These are phyloP conservation scores for Python bivittatus DNA, from an alignment of 2,113 vertebrate genomes.

Conservation along the genomic window DNA sequence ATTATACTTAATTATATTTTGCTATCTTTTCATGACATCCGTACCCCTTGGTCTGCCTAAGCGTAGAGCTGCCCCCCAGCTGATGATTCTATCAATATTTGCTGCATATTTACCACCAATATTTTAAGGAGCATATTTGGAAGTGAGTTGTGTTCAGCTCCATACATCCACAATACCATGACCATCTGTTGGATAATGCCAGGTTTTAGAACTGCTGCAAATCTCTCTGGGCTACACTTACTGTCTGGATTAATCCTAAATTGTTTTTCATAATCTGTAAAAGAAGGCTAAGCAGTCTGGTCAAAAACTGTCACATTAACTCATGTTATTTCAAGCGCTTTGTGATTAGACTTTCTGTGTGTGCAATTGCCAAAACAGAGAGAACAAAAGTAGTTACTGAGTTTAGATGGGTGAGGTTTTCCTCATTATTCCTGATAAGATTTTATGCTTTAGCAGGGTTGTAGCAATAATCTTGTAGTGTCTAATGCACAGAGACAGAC, in stretches of 20 bases:
- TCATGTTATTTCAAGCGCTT: conserved; percentile 2
- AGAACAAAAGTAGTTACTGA: background rate
- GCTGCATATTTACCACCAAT: background rate
- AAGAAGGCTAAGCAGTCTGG: background rate
- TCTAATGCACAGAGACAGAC: conserved; percentile 17
- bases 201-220: background rate
- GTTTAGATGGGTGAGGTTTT: background rate
- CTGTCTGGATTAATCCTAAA: background rate
- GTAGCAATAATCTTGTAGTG: conserved; percentile 1
- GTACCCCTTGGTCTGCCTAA: background rate
- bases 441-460: background rate
- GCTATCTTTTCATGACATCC: background rate
- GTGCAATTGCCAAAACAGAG: background rate
- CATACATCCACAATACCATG: background rate
- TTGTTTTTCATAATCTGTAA: background rate
- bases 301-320: conserved; percentile 5
- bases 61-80: background rate
- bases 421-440: conserved; percentile 4
- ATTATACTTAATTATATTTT: background rate
- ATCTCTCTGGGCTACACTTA: background rate
- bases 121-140: background rate
- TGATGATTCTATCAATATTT: background rate
- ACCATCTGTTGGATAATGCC: background rate
- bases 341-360: background rate
- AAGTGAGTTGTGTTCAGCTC: background rate